Evolutionary conservation across 2,888 invertebrate species (phyloP).

Genomic region (Cloeon dipterum): DNA sequence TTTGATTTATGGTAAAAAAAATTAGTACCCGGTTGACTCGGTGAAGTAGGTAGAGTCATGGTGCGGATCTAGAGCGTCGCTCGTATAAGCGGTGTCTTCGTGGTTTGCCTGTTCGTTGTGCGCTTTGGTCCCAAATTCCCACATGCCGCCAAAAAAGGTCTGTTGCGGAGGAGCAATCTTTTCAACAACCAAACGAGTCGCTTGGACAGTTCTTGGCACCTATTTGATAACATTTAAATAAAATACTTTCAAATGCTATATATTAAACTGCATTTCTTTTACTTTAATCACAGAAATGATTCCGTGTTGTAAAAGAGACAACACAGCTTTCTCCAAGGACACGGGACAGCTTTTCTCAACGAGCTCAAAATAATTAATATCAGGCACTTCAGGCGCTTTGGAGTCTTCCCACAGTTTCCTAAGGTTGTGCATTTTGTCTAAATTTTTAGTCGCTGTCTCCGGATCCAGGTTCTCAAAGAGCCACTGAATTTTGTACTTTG

Average conservation of each 20-base stretch:
- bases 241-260: constrained; percentile 4
- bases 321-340: constrained; percentile 17
- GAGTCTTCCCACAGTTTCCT: constrained; percentile 24
- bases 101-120: constrained; percentile 23
- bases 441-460: constrained; percentile 12
- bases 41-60: constrained; percentile 59
- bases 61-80: constrained; percentile 39
- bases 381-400: constrained; percentile 17
- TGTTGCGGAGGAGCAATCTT: constrained; percentile 37
- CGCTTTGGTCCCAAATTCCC: constrained; percentile 26
- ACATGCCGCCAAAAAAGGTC: constrained; percentile 53
- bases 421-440: constrained; percentile 9
- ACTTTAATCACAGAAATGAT: constrained; percentile 16
- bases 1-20: no score
- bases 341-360: background rate
- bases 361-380: background rate
- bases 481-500: constrained; percentile 24
- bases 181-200: constrained; percentile 26
- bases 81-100: constrained; percentile 51
- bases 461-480: constrained; percentile 15
- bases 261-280: background rate
- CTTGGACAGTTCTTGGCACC: constrained; percentile 24
- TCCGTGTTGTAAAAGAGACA: constrained; percentile 27
- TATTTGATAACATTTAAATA: constrained; percentile 10
- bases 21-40: constrained; percentile 39